These are phyloP conservation scores for Acleris emargana DNA, from an alignment of 2,888 invertebrate species.

Conservation along the genomic window DNA sequence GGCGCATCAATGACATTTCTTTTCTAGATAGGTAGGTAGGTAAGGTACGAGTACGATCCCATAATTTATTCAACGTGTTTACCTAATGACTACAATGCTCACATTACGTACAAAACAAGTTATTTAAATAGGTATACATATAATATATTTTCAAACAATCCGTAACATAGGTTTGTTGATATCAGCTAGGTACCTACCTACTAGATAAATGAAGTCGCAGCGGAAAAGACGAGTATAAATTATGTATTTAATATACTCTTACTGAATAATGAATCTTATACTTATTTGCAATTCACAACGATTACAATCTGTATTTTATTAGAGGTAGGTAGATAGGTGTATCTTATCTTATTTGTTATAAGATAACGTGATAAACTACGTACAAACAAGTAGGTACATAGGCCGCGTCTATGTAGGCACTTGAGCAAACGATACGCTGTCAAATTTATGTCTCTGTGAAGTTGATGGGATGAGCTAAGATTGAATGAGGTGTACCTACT, in stretches of 20 bases:
- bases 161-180: too few species aligned
- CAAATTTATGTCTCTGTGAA: conserved; percentile 13
- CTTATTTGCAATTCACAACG: conserved; percentile 1
- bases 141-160: too few species aligned
- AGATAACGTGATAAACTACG: conserved; percentile 19
- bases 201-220: neutral
- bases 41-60: too few species aligned
- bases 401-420: too few species aligned
- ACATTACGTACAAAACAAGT: too few species aligned
- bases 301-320: conserved; percentile 18
- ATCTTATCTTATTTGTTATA: conserved; percentile 31
- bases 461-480: conserved; percentile 31
- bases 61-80: too few species aligned
- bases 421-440: conserved; percentile 5
- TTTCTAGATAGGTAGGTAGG: too few species aligned
- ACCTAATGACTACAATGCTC: too few species aligned
- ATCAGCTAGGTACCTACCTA: neutral
- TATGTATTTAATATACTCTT: too few species aligned
- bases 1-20: neutral
- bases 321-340: conserved; percentile 16
- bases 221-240: conserved; percentile 5
- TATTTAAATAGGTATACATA: too few species aligned
- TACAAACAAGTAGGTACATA: neutral
- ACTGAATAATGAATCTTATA: conserved; percentile 13
- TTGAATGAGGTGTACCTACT: conserved; percentile 11